Evolutionary conservation across 2,113 vertebrate genomes (phyloP).

Genomic region (Cephalopterus ornatus): DNA sequence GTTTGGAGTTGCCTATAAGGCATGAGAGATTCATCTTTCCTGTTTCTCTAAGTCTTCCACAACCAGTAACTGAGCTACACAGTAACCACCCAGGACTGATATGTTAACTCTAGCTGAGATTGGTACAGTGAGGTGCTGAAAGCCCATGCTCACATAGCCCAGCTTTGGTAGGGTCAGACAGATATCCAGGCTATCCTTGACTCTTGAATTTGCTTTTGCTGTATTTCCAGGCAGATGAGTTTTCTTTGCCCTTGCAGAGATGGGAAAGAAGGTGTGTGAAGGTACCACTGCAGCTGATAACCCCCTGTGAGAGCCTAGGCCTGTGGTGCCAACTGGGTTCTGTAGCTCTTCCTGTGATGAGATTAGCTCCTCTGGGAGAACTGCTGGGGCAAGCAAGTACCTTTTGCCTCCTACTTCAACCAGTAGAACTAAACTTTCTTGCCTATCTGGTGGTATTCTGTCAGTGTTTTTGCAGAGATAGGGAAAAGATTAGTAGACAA

Average conservation of each 20-base stretch:
- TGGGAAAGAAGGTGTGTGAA: background rate
- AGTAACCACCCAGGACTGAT: background rate
- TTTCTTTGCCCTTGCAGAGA: background rate
- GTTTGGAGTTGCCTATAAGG: background rate
- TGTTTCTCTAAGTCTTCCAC: background rate
- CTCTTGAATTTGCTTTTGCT: background rate
- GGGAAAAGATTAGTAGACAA: background rate
- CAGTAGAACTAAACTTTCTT: background rate
- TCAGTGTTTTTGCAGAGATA: background rate
- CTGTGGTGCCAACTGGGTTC: background rate
- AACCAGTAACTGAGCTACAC: background rate
- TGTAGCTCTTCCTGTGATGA: background rate
- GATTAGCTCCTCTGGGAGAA: background rate
- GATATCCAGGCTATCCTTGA: background rate
- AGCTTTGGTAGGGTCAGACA: background rate
- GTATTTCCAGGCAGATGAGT: background rate
- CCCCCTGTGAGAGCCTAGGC: background rate
- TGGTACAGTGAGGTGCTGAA: background rate
- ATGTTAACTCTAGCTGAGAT: background rate
- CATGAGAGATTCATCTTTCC: background rate
- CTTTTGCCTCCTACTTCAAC: background rate
- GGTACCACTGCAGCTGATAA: background rate
- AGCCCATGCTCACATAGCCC: background rate
- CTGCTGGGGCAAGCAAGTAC: rapidly evolving
- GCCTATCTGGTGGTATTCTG: background rate